A percentile compares a stretch with the other conserved stretches of the same genome.
phyloP scores from a whole-genome alignment of 2,113 vertebrate genomes.

The Macrotis lagotis region DNA sequence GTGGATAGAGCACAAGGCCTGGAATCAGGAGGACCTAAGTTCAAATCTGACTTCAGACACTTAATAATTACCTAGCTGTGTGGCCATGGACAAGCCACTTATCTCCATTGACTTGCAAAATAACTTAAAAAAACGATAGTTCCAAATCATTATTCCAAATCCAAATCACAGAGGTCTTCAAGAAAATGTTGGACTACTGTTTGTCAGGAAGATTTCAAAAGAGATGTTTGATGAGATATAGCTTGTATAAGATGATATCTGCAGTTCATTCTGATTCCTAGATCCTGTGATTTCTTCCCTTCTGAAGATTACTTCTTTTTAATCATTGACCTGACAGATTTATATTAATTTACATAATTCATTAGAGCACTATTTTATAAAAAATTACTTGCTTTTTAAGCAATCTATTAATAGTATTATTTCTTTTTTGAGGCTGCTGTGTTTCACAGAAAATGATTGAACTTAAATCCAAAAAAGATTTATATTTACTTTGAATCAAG shows the following conservation, averaged over 20 bases:
- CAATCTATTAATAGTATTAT: background rate
- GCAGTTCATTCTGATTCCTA: background rate
- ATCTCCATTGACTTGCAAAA: too few species aligned
- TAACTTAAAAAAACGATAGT: too few species aligned
- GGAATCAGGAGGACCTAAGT: too few species aligned
- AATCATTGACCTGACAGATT: background rate
- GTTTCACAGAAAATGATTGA: background rate
- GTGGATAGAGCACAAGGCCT: too few species aligned
- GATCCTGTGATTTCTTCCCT: background rate
- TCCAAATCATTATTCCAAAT: too few species aligned
- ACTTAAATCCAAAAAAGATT: background rate
- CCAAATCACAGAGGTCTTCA: background rate
- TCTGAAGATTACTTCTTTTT: background rate
- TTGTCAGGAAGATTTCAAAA: background rate
- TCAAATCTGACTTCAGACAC: too few species aligned
- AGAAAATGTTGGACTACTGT: background rate
- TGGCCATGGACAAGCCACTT: too few species aligned
- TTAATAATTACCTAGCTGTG: too few species aligned
- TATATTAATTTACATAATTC: background rate
- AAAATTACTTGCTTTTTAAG: background rate
- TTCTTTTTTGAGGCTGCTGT: background rate
- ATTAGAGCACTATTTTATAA: background rate
- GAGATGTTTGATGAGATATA: background rate
- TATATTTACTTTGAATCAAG: background rate
- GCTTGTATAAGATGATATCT: background rate